A percentile compares a stretch with the other conserved stretches of the same genome.
phyloP scores from a whole-genome alignment of 2,113 vertebrate genomes.

The Onychostoma macrolepis region DNA sequence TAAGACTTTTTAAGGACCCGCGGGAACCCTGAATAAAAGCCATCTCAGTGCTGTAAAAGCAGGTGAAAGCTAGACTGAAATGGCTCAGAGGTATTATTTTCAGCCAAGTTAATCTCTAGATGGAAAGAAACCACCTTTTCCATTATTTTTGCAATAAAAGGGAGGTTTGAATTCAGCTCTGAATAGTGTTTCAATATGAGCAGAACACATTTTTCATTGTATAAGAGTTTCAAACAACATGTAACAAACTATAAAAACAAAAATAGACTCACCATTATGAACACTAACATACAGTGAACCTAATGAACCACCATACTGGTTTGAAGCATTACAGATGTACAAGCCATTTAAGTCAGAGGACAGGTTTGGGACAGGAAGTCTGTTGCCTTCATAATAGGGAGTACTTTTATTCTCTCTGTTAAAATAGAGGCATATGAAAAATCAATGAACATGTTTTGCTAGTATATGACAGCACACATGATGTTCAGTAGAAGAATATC shows the following conservation, averaged over 20 bases:
- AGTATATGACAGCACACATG: background rate
- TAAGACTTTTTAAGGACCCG: too few species aligned
- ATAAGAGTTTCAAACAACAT: background rate
- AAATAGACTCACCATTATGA: constrained; percentile 17
- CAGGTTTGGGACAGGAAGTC: background rate
- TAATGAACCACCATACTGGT: constrained; percentile 25
- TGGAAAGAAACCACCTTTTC: too few species aligned
- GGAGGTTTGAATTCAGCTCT: background rate
- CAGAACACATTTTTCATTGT: background rate
- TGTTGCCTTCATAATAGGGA: background rate
- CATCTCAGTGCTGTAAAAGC: too few species aligned
- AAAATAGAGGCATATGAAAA: background rate
- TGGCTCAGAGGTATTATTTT: too few species aligned
- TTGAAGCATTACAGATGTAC: constrained; percentile 38
- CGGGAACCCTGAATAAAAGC: too few species aligned
- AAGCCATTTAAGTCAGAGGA: constrained; percentile 12
- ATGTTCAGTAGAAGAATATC: too few species aligned
- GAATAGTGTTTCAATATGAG: background rate
- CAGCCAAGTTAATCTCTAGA: too few species aligned
- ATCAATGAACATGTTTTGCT: background rate
- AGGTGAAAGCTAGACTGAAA: too few species aligned
- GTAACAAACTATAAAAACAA: background rate
- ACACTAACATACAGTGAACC: background rate
- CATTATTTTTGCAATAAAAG: too few species aligned
- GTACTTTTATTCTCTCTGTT: constrained; percentile 4